Evolutionary conservation across 2,797 vertebrate species (phyloP), one percentile per base, ranked within the genome.

Genomic region (Harpagifer antarcticus): DNA sequence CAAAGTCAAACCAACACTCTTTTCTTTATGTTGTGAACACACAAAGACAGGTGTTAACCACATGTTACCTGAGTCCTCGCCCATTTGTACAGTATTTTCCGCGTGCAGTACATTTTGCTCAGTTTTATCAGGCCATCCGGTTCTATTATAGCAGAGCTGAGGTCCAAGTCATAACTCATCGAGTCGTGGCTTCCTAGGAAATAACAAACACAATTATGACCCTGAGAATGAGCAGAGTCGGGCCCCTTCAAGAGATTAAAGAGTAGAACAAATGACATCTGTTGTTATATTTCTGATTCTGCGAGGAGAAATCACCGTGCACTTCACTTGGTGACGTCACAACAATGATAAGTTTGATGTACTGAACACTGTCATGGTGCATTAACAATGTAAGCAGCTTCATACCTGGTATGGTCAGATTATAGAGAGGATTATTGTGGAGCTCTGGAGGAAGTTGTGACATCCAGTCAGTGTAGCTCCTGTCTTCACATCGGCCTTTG

Each of bases 111-210:
- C 23, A 86, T 50, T 19, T 10, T 49, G 73, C 89, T 90, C 4
- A 79, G 63, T 37, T 0, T 61, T 37, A 31, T 89, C 48, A 92
- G 60, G 3, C 1, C 3, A 3, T 81, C 61, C 2, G 91, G 90
- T 58, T 92, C 85, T 11, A 86, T 8, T 44, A 91, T 89, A 5
- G 76, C 5, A 1, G 89, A 91, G 72, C 75, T 68, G 31, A 74
- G 0, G 68, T 92, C 90, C 81, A 92, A 61, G 52, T 92, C 88
- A 16, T 90, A 91, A 61, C 63, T 91, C 86, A 91, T 83, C 1
- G 90, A 82, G 71, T 92, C 90, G 9, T 92, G 91, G 76, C 91
- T 91, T 19, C 91, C 91, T 91, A 17, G 3, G 15, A 69, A 72
- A 33, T 2, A 68, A 1, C 3, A 43, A 53, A 58, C 5, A 68